These are phyloP conservation scores for Hedychridium roseum DNA, from an alignment of 2,888 invertebrate species.

Conservation along the genomic window DNA sequence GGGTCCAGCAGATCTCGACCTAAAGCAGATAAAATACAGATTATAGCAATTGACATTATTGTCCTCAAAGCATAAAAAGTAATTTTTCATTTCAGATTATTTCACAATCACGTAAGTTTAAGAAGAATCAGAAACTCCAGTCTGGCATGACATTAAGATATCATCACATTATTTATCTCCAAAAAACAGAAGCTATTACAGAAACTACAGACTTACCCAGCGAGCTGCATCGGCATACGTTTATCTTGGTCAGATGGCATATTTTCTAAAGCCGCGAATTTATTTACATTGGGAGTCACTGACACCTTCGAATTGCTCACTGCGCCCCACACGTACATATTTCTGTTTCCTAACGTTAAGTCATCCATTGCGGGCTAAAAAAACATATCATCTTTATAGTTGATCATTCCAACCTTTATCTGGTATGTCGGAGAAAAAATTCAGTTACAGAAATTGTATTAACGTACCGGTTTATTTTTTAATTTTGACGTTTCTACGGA, in stretches of 20 bases:
- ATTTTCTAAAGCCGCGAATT: conserved; percentile 65
- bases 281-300: conserved; percentile 64
- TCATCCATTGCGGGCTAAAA: conserved; percentile 63
- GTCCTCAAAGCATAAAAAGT: not conserved
- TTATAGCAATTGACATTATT: not conserved
- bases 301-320: conserved; percentile 44
- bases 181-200: not conserved
- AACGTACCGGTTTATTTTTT: conserved; percentile 64
- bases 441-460: conserved; percentile 2
- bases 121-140: conserved; percentile 58
- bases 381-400: no score
- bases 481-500: conserved; percentile 66
- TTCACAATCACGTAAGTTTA: conserved; percentile 30
- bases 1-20: conserved; percentile 57
- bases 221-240: conserved; percentile 46
- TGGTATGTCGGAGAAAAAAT: not conserved
- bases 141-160: conserved; percentile 39
- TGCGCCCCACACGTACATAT: conserved; percentile 52
- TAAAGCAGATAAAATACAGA: conserved; percentile 29
- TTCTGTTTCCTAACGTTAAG: conserved; percentile 63
- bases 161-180: conserved; percentile 23
- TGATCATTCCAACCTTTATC: no score
- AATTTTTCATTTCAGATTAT: conserved; percentile 16
- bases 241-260: conserved; percentile 56
- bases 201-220: conserved; percentile 47